phyloP scores from a whole-genome alignment of 2,888 invertebrate species.

The Cantharis rufa region DNA sequence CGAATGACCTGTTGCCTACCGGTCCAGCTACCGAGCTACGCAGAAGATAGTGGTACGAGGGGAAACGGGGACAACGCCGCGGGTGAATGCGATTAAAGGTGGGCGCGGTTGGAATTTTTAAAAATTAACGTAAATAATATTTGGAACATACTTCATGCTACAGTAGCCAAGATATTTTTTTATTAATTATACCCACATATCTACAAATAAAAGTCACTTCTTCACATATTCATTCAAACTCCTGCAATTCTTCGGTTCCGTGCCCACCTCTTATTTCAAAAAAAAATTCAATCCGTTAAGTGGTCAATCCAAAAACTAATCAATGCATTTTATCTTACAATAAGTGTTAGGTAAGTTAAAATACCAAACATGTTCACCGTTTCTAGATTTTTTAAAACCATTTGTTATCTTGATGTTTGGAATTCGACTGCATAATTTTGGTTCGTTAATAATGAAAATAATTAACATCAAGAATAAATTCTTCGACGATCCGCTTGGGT shows the following conservation, averaged over 20 bases:
- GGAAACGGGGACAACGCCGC: slow-evolving; percentile 55
- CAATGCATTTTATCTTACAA: background rate
- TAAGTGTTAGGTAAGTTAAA: background rate
- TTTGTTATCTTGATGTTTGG: background rate
- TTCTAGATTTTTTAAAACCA: background rate
- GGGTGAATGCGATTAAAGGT: slow-evolving; percentile 44
- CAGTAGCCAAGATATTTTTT: slow-evolving; percentile 9
- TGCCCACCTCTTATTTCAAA: background rate
- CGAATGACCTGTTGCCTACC: slow-evolving; percentile 66
- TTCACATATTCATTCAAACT: background rate
- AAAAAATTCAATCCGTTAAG: background rate
- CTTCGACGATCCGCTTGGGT: background rate
- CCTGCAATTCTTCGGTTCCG: background rate
- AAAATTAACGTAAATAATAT: slow-evolving; percentile 31
- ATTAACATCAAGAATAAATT: slow-evolving; percentile 3
- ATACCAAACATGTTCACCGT: background rate
- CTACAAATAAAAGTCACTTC: background rate
- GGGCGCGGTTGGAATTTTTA: slow-evolving; percentile 43
- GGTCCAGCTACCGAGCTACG: slow-evolving; percentile 61
- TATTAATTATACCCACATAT: background rate
- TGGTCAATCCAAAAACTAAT: background rate
- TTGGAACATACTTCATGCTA: slow-evolving; percentile 18
- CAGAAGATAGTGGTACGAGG: slow-evolving; percentile 57
- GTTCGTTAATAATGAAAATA: slow-evolving; percentile 1
- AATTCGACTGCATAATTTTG: background rate